A percentile compares a stretch with the other conserved stretches of the same genome.
These are phyloP conservation scores for Ornithoptera priamus DNA, from an alignment of 2,888 invertebrate species.

Conservation along the genomic window DNA sequence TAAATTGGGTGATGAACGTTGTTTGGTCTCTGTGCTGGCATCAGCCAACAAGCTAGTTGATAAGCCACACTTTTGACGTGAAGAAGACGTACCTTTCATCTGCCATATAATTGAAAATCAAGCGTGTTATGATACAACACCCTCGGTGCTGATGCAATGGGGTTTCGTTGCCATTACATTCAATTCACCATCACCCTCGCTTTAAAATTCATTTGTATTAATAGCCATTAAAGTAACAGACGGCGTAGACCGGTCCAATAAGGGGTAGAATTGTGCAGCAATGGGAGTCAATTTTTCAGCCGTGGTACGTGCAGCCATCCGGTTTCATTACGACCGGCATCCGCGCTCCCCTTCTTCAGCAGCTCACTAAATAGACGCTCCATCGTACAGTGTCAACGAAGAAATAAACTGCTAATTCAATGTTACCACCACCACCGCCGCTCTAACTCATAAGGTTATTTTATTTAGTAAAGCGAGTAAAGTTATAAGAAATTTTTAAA, in stretches of 20 bases:
- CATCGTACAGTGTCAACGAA: constrained; percentile 18
- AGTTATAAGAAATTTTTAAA: constrained; percentile 21
- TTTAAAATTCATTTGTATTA: background rate
- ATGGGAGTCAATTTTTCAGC: constrained; percentile 28
- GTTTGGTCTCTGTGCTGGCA: too few relatives aligned
- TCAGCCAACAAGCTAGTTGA: too few relatives aligned
- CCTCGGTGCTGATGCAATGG: background rate
- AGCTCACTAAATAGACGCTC: constrained; percentile 26
- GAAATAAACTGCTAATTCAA: constrained; percentile 13
- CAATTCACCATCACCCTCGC: background rate
- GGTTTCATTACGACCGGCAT: constrained; percentile 21
- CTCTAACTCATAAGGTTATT: constrained; percentile 5
- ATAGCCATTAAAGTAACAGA: constrained; percentile 23
- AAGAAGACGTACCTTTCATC: too few relatives aligned
- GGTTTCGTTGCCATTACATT: background rate
- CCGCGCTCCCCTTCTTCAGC: constrained; percentile 26
- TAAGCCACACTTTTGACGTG: too few relatives aligned
- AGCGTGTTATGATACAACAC: too few relatives aligned
- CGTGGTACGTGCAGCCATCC: constrained; percentile 23
- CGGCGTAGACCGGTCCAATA: constrained; percentile 22
- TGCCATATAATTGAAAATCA: too few relatives aligned
- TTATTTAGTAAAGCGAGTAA: constrained; percentile 2
- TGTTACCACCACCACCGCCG: background rate
- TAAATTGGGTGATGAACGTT: too few relatives aligned
- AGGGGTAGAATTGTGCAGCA: constrained; percentile 12